Conservation (phyloP, 2,888 invertebrate species). For the Cryptocephalus primarius region DNA sequence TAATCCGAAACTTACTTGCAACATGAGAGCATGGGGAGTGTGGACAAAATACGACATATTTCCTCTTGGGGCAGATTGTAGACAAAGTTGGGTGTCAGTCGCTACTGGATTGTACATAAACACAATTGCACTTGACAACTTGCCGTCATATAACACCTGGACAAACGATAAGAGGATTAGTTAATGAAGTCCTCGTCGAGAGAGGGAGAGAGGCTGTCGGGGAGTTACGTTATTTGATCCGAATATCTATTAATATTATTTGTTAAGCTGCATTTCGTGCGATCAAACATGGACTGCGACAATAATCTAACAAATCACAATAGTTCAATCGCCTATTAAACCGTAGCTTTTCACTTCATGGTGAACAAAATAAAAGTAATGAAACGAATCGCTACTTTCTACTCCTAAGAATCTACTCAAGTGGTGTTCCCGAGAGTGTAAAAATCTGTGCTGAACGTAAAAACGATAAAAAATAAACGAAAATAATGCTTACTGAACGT, state of each 20-base stretch:
- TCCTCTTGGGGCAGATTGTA: conserved; percentile 96
- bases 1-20: conserved; percentile 33
- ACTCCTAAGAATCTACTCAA: too few relatives aligned
- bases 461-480: conserved; percentile 18
- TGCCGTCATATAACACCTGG: conserved; percentile 95
- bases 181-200: too few relatives aligned
- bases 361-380: too few relatives aligned
- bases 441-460: conserved; percentile 2
- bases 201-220: too few relatives aligned
- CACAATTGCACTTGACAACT: conserved; percentile 90
- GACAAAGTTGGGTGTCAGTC: conserved; percentile 95
- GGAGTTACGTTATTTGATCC: too few relatives aligned
- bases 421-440: neutral
- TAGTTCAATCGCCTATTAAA: too few relatives aligned
- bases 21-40: conserved; percentile 98
- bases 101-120: conserved; percentile 99
- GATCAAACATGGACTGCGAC: too few relatives aligned
- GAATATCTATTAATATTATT: too few relatives aligned
- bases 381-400: too few relatives aligned
- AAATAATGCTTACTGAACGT: conserved; percentile 48
- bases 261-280: too few relatives aligned
- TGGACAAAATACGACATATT: conserved; percentile 97
- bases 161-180: neutral
- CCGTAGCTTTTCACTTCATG: too few relatives aligned
- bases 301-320: too few relatives aligned